Evolutionary conservation across 1,140 invertebrate genomes (phyloP), one percentile per base, ranked within the genome.

Genomic region (Dendrolimus kikuchii): DNA sequence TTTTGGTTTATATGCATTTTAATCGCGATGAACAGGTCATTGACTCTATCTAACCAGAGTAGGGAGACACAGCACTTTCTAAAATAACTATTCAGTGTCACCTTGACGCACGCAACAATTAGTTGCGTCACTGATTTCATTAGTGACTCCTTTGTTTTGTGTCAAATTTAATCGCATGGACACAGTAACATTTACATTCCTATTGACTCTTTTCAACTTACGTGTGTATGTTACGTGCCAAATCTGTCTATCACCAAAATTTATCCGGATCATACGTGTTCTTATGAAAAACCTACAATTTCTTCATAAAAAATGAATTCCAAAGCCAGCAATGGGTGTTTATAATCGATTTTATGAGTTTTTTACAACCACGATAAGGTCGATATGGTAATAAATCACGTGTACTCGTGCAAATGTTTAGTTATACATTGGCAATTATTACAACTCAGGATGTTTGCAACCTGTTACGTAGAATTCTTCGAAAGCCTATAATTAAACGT

Each of bases 61-160:
- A 59, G 65, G 71, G 66, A 74, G 62, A 71, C 57, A 64, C 59
- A 55, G 59, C 68, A 70, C 82, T 86, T 86, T 86, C 82, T 86
- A 86, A 82, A 86, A 81, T 77, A 77, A 69, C 74, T 75, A 79
- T 77, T 80, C 68, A 78, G 71, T 80, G 77, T 81, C 79, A 83
- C 71, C 69, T 71, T 66, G 68, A 75, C 59, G 69, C 74, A 75
- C 74, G 77, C 79, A 74, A 76, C 65, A 54, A 65, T 59, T 59
- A 38, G 59, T 80, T 82, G 63, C 76, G 74, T 79, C 72, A 82
- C 59, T 47, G 48, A 46, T 56, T 71, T 68, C 64, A 73, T 70
- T 72, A 68, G 57, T 59, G 47, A 58, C 38, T 52, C 46, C 51
- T 57, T 53, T 57, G 44, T 53, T 59, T 58, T 44, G 47, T 40